Base-by-base conservation (phyloP, 2,113 vertebrate species). In the Edolisoma coerulescens region DNA sequence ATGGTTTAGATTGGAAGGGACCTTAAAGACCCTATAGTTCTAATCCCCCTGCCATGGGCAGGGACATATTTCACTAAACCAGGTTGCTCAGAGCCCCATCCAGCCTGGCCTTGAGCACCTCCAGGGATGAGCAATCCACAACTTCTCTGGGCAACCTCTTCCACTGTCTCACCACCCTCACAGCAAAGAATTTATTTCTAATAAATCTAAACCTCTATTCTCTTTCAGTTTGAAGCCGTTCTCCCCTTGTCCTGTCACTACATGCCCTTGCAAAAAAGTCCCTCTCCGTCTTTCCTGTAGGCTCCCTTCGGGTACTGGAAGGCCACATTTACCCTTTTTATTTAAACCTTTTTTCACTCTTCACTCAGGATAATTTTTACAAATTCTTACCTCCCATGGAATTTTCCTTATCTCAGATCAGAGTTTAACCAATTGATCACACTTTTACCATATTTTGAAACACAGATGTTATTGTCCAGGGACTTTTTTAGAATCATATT, bases 21-120 rank as follows among this genome's bases (percentile, higher is more conserved):
- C 20, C 21, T 67, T 57, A 17, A 49, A 42, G 16, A 67, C 1
- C 2, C 16, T 42, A 0, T 17, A 4, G 1, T 15, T 57, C 16
- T 16, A 35, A 7, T 1, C 1, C 4, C 21, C 1, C 13, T 59
- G 32, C 16, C 44, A 59, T 14, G 11, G 16, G 4, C 16, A 59
- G 37, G 26, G 13, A 35, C 21, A 30, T 2, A 32, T 54, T 47
- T 35, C 44, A 13, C 30, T 14, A 21, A 24, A 35, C 16, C 42
- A 35, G 24, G 6, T 3, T 35, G 24, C 20, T 65, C 60, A 76
- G 30, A 76, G 24, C 16, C 16, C 32, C 52, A 35, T 50, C 24
- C 61, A 67, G 13, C 24, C 60, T 35, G 30, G 24, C 24, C 35
- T 20, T 49, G 30, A 75, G 6, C 10, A 49, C 6, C 6, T 32